These are phyloP conservation scores for Neoniphon sammara DNA, from an alignment of 2,797 vertebrate genomes.

Conservation along the genomic window DNA sequence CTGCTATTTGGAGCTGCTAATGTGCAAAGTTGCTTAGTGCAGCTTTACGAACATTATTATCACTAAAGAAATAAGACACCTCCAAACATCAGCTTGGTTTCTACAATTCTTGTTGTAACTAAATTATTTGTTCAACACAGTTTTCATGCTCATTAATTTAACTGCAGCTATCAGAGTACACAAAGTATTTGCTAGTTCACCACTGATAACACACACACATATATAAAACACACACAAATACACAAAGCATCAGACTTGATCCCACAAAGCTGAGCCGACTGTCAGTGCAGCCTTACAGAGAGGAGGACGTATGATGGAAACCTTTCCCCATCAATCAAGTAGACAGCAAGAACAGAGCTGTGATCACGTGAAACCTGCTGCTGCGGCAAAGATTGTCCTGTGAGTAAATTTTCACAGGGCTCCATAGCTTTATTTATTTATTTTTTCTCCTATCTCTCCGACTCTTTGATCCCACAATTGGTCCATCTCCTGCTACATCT, in stretches of 20 bases:
- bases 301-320: constrained; percentile 50
- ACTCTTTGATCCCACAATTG: constrained; percentile 70
- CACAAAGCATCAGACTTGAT: constrained; percentile 9
- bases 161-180: too few relatives aligned
- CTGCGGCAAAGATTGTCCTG: constrained; percentile 40
- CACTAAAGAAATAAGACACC: too few relatives aligned
- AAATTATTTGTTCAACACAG: too few relatives aligned
- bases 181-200: too few relatives aligned
- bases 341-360: constrained; percentile 27
- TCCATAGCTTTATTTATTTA: constrained; percentile 2
- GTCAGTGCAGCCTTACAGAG: constrained; percentile 15
- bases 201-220: not conserved
- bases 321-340: constrained; percentile 47
- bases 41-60: too few relatives aligned
- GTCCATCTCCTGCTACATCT: constrained; percentile 62
- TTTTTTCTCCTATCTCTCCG: constrained; percentile 27
- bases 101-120: too few relatives aligned
- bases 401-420: constrained; percentile 63
- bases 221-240: not conserved
- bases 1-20: too few relatives aligned
- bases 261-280: constrained; percentile 34
- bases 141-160: too few relatives aligned
- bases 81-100: too few relatives aligned
- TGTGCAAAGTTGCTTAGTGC: too few relatives aligned
- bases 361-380: constrained; percentile 47